Base-by-base conservation (phyloP, 2,888 invertebrate species). In the Nomada lathburiana region DNA sequence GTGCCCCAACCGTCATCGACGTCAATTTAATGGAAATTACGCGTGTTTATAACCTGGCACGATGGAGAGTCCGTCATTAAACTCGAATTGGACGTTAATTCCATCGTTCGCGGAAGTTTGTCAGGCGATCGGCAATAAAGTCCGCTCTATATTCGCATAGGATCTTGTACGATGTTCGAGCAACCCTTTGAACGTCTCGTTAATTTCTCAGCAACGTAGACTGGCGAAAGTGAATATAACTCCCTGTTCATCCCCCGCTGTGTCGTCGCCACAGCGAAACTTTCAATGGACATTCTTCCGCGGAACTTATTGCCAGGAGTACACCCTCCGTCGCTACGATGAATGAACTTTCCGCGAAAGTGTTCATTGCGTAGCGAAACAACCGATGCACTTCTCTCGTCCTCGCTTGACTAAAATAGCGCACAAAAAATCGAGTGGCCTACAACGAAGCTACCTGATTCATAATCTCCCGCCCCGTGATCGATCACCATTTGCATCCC, bases 91-190 rank as follows among this genome's bases (percentile, higher is more conserved):
- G 60, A 69, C 74, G 74, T 71, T 75, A 79, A 74, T 85, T 85
- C 80, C 77, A n/a, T 75, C 80, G 79, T 84, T 84, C 65, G 80
- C 72, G 83, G 82, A 83, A 82, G 85, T 82, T 83, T 85, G 85
- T 85, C 85, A 64, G 74, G 77, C 75, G 85, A 85, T 83, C 83
- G 65, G 75, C 83, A 52, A 71, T 77, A 83, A 85, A 85, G 55
- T 44, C 29, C 18, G 47, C 71, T 52, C 59, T 73, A 47, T 63
- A 59, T 63, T 13, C 23, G 76, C 50, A 65, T 44, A 64, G 65
- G 36, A n/a, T 67, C 68, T 29, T 62, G 36, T 23, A 47, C 75
- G 23, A 29, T 72, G 67, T 68, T 67, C 68, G 64, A 18, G 59
- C 72, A n/a, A 59, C 72, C 68, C 72, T 11, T 50, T 64, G 29